A percentile compares a stretch with the other conserved stretches of the same genome.
Conservation (phyloP, 2,797 vertebrate genomes). For the Microhierax caerulescens region DNA sequence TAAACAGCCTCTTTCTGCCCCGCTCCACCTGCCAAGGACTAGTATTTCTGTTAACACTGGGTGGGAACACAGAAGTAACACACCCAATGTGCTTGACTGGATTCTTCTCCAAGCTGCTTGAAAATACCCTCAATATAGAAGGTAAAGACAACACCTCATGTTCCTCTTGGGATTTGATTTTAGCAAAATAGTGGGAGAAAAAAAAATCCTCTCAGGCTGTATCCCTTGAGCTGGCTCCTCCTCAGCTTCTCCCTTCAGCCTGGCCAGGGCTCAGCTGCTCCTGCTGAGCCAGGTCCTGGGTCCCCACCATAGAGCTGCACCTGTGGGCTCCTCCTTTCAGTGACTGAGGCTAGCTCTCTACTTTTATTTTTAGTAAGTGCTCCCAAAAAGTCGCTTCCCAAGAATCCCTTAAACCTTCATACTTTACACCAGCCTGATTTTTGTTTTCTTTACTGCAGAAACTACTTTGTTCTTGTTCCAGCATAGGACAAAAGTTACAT, state of each 20-base stretch:
- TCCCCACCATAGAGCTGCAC: not conserved
- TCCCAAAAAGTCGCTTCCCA: not conserved
- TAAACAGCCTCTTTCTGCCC: not conserved
- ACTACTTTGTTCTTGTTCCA: not conserved
- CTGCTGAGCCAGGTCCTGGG: not conserved
- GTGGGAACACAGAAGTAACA: not conserved
- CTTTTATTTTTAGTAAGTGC: not conserved
- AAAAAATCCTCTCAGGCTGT: not conserved
- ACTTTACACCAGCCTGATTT: not conserved
- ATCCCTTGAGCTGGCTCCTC: not conserved
- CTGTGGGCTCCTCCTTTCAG: accelerated
- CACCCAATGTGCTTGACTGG: not conserved
- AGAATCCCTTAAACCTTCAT: not conserved
- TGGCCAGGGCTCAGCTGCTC: not conserved
- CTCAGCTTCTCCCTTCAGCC: not conserved
- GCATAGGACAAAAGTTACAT: not conserved
- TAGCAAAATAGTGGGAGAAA: not conserved
- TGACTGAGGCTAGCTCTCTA: not conserved
- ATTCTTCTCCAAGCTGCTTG: not conserved
- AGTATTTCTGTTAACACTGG: not conserved
- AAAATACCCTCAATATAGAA: not conserved
- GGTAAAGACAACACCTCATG: not conserved
- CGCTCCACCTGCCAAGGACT: not conserved
- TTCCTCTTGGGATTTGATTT: not conserved
- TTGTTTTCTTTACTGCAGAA: not conserved